Evolutionary conservation across 2,113 vertebrate species (phyloP), one percentile per base, ranked within the genome.

Genomic region (Tachuris rubrigastra): DNA sequence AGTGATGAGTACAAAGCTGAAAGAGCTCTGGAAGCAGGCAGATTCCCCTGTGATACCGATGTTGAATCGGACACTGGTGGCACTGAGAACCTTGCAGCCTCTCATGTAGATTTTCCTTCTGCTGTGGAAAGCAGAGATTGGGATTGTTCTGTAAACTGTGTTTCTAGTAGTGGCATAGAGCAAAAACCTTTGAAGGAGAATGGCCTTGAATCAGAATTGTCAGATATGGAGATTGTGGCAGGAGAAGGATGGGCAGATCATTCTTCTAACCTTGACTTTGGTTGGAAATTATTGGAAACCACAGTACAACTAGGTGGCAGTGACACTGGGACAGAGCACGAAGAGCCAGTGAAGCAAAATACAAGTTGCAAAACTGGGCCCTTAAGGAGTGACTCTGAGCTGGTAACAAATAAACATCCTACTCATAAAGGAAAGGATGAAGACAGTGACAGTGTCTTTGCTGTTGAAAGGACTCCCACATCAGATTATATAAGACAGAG

Each of bases 101-200:
- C 68, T 42, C 89, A 67, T 13, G 27, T 55, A 73, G 87, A 33
- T 50, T 71, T 89, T 89, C 63, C 92, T 83, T 78, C 71, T 35
- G 15, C 39, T 73, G 78, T 60, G 90, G 96, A 95, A 97, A 97
- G 90, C 44, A 82, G 63, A 79, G 65, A 68, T 12, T 58, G 78
- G 44, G 67, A 69, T 46, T 65, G 53, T 82, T 66, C 77, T 82
- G 17, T 71, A 65, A 95, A 55, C 23, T 33, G 4, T 42, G 17
- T 55, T 92, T 78, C 81, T 41, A 33, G 4, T 5, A 63, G 44
- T 52, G 90, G 71, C 78, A 84, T 44, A 84, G 81, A 91, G 33
- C 56, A 63, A 7, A 68, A 53, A 12, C 3, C 2, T 84, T 83
- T 85, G 71, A 60, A 80, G 37, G 72, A 95, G 18, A 90, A 87